These are phyloP conservation scores for Toxotes lorentzi DNA, from an alignment of 2,797 vertebrate species.

Conservation along the genomic window DNA sequence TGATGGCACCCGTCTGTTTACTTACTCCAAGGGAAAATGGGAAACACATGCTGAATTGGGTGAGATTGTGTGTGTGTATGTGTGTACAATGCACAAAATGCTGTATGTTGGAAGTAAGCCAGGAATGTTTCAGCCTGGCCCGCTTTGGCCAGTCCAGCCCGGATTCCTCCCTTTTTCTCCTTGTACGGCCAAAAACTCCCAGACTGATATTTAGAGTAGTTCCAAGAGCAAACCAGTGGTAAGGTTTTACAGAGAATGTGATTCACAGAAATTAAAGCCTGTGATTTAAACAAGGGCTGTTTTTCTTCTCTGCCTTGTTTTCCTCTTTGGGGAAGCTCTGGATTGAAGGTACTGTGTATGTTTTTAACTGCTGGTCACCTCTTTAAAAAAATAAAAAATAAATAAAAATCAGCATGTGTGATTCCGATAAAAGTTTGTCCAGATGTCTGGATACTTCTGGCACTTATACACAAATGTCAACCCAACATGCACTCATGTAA, in stretches of 20 bases:
- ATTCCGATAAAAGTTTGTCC: conserved; percentile 50
- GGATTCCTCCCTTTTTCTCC: conserved; percentile 76
- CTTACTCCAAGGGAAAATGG: conserved; percentile 77
- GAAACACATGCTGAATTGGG: conserved; percentile 79
- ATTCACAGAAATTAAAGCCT: conserved; percentile 56
- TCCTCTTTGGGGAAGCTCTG: conserved; percentile 25
- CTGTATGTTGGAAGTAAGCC: conserved; percentile 69
- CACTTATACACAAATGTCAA: conserved; percentile 4
- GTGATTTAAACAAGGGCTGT: conserved; percentile 35
- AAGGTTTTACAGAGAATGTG: conserved; percentile 53
- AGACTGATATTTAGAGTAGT: conserved; percentile 63
- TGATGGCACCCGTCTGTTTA: conserved; percentile 76
- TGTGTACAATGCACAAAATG: too few relatives aligned
- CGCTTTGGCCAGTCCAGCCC: conserved; percentile 68
- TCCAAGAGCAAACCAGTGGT: conserved; percentile 56
- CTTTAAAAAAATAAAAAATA: conserved; percentile 47
- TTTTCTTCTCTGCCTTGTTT: conserved; percentile 34
- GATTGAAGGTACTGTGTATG: conserved; percentile 36
- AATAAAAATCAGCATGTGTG: conserved; percentile 8
- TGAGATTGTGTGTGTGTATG: conserved; percentile 22
- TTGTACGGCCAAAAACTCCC: conserved; percentile 75
- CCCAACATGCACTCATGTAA: conserved; percentile 18
- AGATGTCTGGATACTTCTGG: conserved; percentile 47
- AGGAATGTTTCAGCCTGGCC: conserved; percentile 78
- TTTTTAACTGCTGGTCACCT: conserved; percentile 41